These are phyloP conservation scores for Chrysogorgia sp. DNA, from an alignment of 92 coral and sea anemone species.

Conservation along the genomic window DNA sequence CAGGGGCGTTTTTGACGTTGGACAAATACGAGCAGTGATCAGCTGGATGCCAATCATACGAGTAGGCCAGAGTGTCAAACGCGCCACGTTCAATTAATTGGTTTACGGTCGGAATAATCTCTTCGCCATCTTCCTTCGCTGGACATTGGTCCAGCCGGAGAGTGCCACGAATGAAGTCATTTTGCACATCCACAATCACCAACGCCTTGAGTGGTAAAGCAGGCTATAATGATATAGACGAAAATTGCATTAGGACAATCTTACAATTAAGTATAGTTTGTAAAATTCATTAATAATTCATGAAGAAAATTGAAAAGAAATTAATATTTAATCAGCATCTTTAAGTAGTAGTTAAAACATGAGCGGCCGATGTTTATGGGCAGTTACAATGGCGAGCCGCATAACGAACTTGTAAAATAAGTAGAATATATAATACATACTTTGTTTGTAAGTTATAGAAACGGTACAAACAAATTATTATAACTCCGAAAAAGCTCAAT, in stretches of 20 bases:
- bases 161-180: slow-evolving; percentile 88
- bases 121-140: slow-evolving; percentile 82
- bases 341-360: too few relatives aligned
- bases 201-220: slow-evolving; percentile 45
- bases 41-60: slow-evolving; percentile 88
- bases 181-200: slow-evolving; percentile 81
- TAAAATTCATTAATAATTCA: too few relatives aligned
- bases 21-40: slow-evolving; percentile 88
- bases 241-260: background rate
- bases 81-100: slow-evolving; percentile 57
- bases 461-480: too few relatives aligned
- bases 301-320: too few relatives aligned
- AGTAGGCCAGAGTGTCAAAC: slow-evolving; percentile 71
- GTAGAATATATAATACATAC: too few relatives aligned
- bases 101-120: slow-evolving; percentile 71
- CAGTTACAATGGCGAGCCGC: too few relatives aligned
- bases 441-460: too few relatives aligned
- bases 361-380: too few relatives aligned
- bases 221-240: background rate
- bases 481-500: too few relatives aligned
- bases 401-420: too few relatives aligned
- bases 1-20: slow-evolving; percentile 68
- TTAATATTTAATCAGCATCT: too few relatives aligned
- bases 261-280: too few relatives aligned
- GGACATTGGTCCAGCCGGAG: slow-evolving; percentile 79